These are phyloP conservation scores for Eudasyphora cyanicolor DNA, from an alignment of 2,888 invertebrate species.

Conservation along the genomic window DNA sequence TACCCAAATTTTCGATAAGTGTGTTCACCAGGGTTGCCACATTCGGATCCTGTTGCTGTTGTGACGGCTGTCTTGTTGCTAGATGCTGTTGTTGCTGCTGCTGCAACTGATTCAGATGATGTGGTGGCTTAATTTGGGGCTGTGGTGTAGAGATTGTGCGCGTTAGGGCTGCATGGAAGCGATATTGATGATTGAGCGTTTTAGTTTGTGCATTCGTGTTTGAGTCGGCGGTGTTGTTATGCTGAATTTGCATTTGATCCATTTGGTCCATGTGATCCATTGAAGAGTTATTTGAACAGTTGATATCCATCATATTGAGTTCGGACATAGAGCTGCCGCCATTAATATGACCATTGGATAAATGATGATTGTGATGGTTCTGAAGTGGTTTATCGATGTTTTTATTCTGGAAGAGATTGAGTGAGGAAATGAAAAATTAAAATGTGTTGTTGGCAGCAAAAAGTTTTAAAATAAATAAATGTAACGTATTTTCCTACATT, in stretches of 20 bases:
- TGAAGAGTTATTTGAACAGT: conserved; percentile 56
- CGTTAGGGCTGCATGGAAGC: conserved; percentile 77
- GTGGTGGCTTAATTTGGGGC: conserved; percentile 72
- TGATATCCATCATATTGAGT: conserved; percentile 52
- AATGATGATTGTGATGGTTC: conserved; percentile 29
- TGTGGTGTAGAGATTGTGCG: conserved; percentile 81
- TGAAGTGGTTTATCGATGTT: conserved; percentile 49
- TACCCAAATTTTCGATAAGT: conserved; percentile 78
- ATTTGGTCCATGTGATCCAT: conserved; percentile 58
- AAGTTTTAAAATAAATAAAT: not conserved
- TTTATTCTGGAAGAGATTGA: conserved; percentile 65
- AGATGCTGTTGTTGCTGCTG: conserved; percentile 76
- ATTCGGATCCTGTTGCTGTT: conserved; percentile 78
- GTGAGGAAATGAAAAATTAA: not conserved
- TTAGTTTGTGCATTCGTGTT: conserved; percentile 43
- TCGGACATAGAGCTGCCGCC: conserved; percentile 53
- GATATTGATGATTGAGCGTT: conserved; percentile 71
- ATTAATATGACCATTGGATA: conserved; percentile 59
- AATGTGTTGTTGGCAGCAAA: not conserved
- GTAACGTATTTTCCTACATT: not conserved
- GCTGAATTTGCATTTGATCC: conserved; percentile 53
- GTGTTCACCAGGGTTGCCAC: conserved; percentile 76
- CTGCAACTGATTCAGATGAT: conserved; percentile 74
- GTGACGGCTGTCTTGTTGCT: conserved; percentile 72
- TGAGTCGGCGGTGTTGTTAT: conserved; percentile 20